Base-by-base conservation (phyloP, 2,113 vertebrate genomes). In the Zingel zingel region DNA sequence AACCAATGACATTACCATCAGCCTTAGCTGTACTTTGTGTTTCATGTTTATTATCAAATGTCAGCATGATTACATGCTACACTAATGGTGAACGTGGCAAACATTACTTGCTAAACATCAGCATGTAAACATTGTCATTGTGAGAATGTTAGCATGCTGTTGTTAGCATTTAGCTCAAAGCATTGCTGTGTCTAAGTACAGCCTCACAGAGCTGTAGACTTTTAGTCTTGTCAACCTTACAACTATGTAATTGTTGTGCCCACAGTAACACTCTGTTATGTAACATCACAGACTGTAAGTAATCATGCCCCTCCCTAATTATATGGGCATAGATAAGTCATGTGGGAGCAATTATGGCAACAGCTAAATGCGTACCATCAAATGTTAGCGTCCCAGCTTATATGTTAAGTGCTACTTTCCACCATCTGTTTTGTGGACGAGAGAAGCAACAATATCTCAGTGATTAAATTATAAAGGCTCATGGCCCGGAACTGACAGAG, bases 331-430 rank as follows among this genome's bases (percentile, higher is more conserved):
- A 53, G 64, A 81, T 85, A 54, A 83, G 79, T 74, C 72, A 77
- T 68, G 71, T 65, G 61, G 83, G 64, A 72, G 68, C 39, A 63
- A 66, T 70, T 19, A 59, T 77, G 8, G 76, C 64, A 74, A 9
- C 68, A 61, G 76, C 72, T 59, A 71, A 70, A 63, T 71, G 36
- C 47, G 56, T 58, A 59, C 30, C 30, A 70, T 88, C 54, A 71
- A 66, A 53, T 65, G 39, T 74, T 87, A 73, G 74, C 65, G 66
- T 48, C 23, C 51, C 64, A 56, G 70, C 80, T 84, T 65, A 70
- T 73, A 9, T 82, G 67, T 43, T 76, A 51, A 72, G 56, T 85
- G 69, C 83, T 88, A 72, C 43, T 81, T 61, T 45, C 21, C 53
- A 30, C 77, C 83, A 87, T 83, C 71, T 89, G 76, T 69, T 83